Percentiles rank a stretch among this genome's conserved stretches.
Conservation (phyloP, 1,140 invertebrate genomes). For the Onthophagus taurus region DNA sequence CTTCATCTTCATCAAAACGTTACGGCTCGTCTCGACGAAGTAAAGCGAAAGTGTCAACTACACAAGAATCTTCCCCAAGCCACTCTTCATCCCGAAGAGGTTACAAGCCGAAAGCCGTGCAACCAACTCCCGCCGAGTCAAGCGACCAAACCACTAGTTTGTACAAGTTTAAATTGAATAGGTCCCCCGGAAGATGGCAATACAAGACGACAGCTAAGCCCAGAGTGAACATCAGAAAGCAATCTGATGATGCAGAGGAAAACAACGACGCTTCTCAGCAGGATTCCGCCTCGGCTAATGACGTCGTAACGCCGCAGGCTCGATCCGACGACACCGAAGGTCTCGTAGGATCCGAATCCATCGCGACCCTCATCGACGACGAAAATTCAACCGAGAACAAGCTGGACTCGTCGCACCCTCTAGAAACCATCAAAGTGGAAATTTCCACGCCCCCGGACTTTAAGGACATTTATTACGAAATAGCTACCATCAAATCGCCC, state of each 20-base stretch:
- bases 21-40: constrained; percentile 23
- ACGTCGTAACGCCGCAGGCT: constrained; percentile 29
- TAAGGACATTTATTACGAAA: constrained; percentile 73
- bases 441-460: constrained; percentile 78
- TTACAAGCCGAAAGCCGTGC: constrained; percentile 48
- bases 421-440: constrained; percentile 74
- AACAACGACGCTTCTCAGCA: constrained; percentile 38
- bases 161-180: constrained; percentile 66
- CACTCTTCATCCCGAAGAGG: constrained; percentile 42
- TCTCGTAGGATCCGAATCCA: constrained; percentile 55
- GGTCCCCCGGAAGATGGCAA: constrained; percentile 76
- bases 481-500: constrained; percentile 80
- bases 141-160: constrained; percentile 44
- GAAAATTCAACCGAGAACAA: constrained; percentile 48
- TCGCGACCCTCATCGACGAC: constrained; percentile 49
- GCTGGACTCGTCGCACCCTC: constrained; percentile 48
- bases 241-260: constrained; percentile 50
- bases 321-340: constrained; percentile 51
- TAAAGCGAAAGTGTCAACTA: constrained; percentile 19
- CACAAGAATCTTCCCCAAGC: constrained; percentile 37
- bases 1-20: constrained; percentile 38
- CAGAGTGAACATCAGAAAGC: constrained; percentile 67
- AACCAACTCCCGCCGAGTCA: constrained; percentile 44
- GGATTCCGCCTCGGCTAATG: constrained; percentile 29
- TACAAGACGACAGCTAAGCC: constrained; percentile 82